Conservation (phyloP, 2,797 vertebrate genomes). For the Gallinago solitaria region DNA sequence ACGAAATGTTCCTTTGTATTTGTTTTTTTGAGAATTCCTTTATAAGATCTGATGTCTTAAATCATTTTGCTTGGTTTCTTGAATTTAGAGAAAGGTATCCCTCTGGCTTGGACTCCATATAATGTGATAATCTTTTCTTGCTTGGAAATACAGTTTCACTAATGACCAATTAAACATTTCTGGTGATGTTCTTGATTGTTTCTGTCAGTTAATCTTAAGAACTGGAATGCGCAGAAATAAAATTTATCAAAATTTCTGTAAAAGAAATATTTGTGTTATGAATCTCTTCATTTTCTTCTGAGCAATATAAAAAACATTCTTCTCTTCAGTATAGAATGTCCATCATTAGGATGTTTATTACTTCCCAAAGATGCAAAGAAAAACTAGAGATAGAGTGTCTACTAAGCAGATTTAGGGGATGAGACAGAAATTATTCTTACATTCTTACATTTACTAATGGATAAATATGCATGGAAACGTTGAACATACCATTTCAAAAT, state of each 20-base stretch:
- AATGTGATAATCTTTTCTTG: neutral
- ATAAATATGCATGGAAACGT: neutral
- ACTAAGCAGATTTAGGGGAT: neutral
- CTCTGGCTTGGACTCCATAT: neutral
- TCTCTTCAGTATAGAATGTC: neutral
- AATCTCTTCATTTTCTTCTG: neutral
- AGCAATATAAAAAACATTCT: neutral
- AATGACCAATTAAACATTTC: neutral
- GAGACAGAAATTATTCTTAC: neutral
- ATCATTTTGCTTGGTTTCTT: constrained; percentile 18
- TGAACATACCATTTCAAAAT: neutral
- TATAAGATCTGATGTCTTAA: neutral
- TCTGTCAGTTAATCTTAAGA: neutral
- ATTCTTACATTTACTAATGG: neutral
- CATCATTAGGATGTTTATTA: neutral
- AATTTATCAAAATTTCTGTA: neutral
- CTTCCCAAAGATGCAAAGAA: neutral
- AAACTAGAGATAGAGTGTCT: neutral
- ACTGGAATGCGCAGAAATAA: neutral
- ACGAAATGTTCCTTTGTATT: neutral
- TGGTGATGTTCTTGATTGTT: neutral
- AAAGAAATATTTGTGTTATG: neutral
- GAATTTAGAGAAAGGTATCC: constrained; percentile 13
- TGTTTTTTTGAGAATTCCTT: constrained; percentile 1
- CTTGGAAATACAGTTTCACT: neutral